Base-by-base conservation (phyloP, 2,888 invertebrate species). In the Eilema caniola region DNA sequence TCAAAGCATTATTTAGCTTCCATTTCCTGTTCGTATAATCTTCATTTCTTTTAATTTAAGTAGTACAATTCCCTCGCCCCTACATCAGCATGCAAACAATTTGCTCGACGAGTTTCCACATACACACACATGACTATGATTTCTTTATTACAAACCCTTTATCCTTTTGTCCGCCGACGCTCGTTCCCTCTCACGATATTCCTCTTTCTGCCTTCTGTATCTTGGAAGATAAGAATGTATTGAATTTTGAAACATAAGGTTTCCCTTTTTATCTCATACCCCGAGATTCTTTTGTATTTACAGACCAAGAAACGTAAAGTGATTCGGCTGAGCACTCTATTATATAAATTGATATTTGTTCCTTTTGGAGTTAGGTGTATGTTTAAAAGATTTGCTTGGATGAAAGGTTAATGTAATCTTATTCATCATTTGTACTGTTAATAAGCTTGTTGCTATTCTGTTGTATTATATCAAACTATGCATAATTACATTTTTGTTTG, bases 221-320 rank as follows among this genome's bases (percentile, higher is more conserved):
- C 87, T 85, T 83, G 84, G 79, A 78, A 91, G 90, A 91, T 90
- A 89, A 89, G 87, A 83, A 89, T 87, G 91, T 92, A 93, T 93
- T 92, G 90, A 93, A 92, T 93, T 93, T 91, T 90, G 89, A 91
- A 91, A 90, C 90, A 90, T 89, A 90, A 86, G 88, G 88, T 88
- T 89, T 88, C 86, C 87, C 88, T 91, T 90, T 92, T 90, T 90
- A 87, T 89, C 86, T 90, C 81, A 81, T 82, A 74, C 71, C 70
- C 77, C 83, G 82, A 83, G 87, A 88, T 87, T 87, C 86, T 81
- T 87, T 83, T 88, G 78, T 87, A 85, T 88, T 88, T 86, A 86
- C 84, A 84, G 86, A 86, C 81, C 85, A 81, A 89, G 86, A 86
- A 83, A 87, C 79, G 79, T 76, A 86, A 89, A 78, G 80, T 86